Evolutionary conservation across 2,797 vertebrate genomes (phyloP), one percentile per base, ranked within the genome.

Genomic region (Emydoidea blandingii): DNA sequence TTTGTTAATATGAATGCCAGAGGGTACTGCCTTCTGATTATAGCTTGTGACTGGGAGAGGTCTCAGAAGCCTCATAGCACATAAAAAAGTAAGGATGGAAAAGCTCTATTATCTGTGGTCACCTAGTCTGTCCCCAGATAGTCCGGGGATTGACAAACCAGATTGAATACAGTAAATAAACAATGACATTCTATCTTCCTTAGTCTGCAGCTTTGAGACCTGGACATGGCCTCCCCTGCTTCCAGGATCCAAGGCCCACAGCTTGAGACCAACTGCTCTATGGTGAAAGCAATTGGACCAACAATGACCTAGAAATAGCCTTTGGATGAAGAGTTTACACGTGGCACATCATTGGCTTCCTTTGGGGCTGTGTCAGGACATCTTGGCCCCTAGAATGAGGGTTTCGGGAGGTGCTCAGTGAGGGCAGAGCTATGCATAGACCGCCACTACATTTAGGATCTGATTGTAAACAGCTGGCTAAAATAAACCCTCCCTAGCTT

Each of bases 1-100:
- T 91, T 68, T 34, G 14, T 74, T 90, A 82, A 3, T 54, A 10
- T 19, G 50, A 57, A 56, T 82, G 47, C 14, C 19, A 72, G 25
- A 80, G 87, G 15, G 25, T 68, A 18, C 37, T 81, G 83, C 57
- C 29, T 15, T 8, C 83, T 94, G 68, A 34, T 59, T 80, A 10
- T 76, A 91, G 92, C 88, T 79, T 37, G 6, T 1, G 4, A 12
- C 47, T 79, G 65, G 83, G 83, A 91, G 37, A 81, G 44, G 31
- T 74, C 81, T 92, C 92, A 56, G 57, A 53, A 57, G 0, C 27
- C 84, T 62, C 10, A 31, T 15, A 87, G 49, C 7, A 11, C 79
- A 41, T 18, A 5, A 25, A 95, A 94, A n/a, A 27, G 57, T 0
- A 0, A 50, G n/a, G 62, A n/a, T 0, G 6, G 34, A 0, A 34